Percentiles rank a stretch among this genome's conserved stretches.
Evolutionary conservation across 2,113 vertebrate species (phyloP).

Genomic region (Hydrochoerus hydrochaeris): DNA sequence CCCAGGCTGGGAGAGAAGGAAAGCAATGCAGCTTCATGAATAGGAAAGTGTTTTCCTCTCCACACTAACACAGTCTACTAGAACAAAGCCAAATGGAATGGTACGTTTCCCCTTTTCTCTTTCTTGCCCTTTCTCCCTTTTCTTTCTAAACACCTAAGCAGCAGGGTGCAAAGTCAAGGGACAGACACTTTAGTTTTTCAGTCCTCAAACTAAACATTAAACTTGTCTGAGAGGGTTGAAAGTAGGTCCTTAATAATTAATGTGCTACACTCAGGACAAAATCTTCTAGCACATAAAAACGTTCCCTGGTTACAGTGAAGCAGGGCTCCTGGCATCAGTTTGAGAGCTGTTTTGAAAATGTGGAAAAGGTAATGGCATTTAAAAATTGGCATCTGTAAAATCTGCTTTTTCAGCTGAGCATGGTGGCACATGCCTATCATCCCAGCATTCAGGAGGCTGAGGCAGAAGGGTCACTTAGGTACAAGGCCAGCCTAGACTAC

Average conservation of each 20-base stretch:
- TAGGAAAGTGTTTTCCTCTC: background rate
- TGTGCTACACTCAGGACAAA: background rate
- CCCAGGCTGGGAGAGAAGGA: background rate
- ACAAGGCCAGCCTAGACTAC: background rate
- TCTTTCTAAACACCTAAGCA: background rate
- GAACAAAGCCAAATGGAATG: background rate
- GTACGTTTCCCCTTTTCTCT: background rate
- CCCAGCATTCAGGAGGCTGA: background rate
- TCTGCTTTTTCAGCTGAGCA: background rate
- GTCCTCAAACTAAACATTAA: constrained; percentile 1
- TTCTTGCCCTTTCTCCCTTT: background rate
- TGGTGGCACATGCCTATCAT: background rate
- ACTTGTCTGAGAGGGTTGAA: background rate
- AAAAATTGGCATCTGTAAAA: background rate
- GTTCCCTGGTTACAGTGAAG: background rate
- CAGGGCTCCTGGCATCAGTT: accelerated
- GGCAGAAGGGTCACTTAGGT: background rate
- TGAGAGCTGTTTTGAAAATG: background rate
- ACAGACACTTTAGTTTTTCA: background rate
- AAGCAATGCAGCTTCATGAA: background rate
- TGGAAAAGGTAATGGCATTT: background rate
- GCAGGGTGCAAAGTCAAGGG: background rate
- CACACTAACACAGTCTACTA: accelerated
- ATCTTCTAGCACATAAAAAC: background rate
- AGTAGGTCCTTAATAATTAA: constrained; percentile 62